phyloP scores from a whole-genome alignment of 1,140 invertebrate species.

The Holotrichia oblita region DNA sequence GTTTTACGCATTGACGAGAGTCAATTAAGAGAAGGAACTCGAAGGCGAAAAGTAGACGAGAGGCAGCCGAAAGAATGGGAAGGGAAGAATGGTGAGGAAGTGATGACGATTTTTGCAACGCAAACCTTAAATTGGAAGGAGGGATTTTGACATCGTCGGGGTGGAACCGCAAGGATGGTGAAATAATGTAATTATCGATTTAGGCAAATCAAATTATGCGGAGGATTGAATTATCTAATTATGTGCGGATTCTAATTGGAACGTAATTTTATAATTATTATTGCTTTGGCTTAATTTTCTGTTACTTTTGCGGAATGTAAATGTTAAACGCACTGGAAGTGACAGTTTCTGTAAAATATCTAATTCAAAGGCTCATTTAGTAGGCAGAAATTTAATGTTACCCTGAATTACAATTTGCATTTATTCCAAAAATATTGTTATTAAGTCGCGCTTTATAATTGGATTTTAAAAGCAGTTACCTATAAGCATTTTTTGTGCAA shows the following conservation, averaged over 20 bases:
- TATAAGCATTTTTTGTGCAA: no score
- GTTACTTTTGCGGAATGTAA: neutral
- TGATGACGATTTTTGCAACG: neutral
- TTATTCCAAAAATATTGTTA: no score
- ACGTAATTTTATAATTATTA: slow-evolving; percentile 22
- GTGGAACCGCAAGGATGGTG: neutral
- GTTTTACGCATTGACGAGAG: slow-evolving; percentile 5
- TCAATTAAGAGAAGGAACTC: slow-evolving; percentile 2
- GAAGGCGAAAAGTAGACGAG: neutral
- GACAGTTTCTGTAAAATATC: no score
- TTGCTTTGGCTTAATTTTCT: neutral
- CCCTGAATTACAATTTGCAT: no score
- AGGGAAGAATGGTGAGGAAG: neutral
- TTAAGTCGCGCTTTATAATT: no score
- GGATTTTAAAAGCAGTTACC: no score
- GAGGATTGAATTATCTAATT: slow-evolving; percentile 3
- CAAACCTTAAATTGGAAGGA: neutral
- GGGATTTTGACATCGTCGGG: no score
- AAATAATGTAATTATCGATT: slow-evolving; percentile 18
- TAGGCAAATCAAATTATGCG: neutral
- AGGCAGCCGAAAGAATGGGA: neutral
- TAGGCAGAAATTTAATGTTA: no score
- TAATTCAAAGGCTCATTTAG: no score
- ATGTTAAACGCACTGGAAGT: no score
- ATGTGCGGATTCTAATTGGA: slow-evolving; percentile 4